Evolutionary conservation across 1,140 invertebrate genomes (phyloP).

Genomic region (Lasaia peninsularis): DNA sequence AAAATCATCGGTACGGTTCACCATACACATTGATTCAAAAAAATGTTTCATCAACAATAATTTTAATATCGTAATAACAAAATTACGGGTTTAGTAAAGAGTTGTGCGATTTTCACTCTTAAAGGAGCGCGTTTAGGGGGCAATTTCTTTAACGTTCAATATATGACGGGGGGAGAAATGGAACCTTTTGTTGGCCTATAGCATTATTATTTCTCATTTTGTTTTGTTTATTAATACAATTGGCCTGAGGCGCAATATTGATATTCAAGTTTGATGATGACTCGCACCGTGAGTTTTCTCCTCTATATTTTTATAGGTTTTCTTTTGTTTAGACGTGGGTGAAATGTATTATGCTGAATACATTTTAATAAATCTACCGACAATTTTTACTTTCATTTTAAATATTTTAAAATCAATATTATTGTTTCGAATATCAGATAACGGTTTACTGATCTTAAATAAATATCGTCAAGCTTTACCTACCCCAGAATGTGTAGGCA

Average conservation of each 20-base stretch:
- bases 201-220: constrained; percentile 77
- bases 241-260: constrained; percentile 76
- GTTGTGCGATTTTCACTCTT: constrained; percentile 58
- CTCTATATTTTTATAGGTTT: constrained; percentile 67
- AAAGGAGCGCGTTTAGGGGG: constrained; percentile 46
- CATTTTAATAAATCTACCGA: constrained; percentile 35
- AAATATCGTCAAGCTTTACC: too few relatives aligned
- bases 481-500: too few relatives aligned
- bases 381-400: not conserved
- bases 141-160: constrained; percentile 48
- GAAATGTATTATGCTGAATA: constrained; percentile 48
- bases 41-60: constrained; percentile 77
- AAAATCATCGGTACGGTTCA: constrained; percentile 70
- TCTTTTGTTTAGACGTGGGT: constrained; percentile 47
- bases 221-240: constrained; percentile 78
- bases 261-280: constrained; percentile 77
- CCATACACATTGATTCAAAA: constrained; percentile 70
- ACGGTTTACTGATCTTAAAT: too few relatives aligned
- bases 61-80: constrained; percentile 76
- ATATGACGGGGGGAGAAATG: constrained; percentile 70
- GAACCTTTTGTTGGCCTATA: constrained; percentile 76
- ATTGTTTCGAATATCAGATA: too few relatives aligned
- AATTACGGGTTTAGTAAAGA: constrained; percentile 65
- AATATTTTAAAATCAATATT: too few relatives aligned
- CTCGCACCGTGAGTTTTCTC: constrained; percentile 62